These are phyloP conservation scores for Lepidocyrtoides sp. DNA, from an alignment of 2,888 invertebrate genomes.

Conservation along the genomic window DNA sequence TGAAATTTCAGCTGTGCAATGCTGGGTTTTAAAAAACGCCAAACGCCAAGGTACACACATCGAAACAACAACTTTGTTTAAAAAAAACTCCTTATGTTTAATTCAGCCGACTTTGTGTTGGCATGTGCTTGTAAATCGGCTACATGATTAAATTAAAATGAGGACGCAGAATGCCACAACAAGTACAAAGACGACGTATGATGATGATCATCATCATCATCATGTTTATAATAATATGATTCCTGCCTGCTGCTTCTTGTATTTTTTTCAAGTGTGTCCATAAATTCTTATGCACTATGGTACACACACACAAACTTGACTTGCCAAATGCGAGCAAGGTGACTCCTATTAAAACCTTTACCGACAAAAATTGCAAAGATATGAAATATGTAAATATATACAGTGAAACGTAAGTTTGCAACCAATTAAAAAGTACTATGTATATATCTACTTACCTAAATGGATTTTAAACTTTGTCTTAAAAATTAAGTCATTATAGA, in stretches of 20 bases:
- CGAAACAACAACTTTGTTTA: conserved; percentile 2
- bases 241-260: conserved; percentile 43
- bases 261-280: conserved; percentile 13
- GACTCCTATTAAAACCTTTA: conserved; percentile 13
- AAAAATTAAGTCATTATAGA: neutral
- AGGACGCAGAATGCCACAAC: conserved; percentile 33
- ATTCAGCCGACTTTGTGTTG: conserved; percentile 29
- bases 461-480: conserved; percentile 1
- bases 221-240: neutral
- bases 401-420: neutral
- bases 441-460: neutral
- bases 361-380: neutral
- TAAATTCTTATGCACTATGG: too few relatives aligned
- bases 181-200: neutral
- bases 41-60: neutral
- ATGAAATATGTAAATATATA: too few relatives aligned
- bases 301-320: neutral
- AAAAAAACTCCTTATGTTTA: conserved; percentile 13
- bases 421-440: conserved; percentile 24
- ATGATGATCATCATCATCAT: neutral
- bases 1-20: neutral
- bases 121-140: conserved; percentile 47
- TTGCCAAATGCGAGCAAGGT: conserved; percentile 18
- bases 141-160: conserved; percentile 41
- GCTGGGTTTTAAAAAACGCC: conserved; percentile 26